A percentile compares a stretch with the other conserved stretches of the same genome.
These are phyloP conservation scores for Netelia fuscicornis DNA, from an alignment of 2,888 invertebrate species.

Conservation along the genomic window DNA sequence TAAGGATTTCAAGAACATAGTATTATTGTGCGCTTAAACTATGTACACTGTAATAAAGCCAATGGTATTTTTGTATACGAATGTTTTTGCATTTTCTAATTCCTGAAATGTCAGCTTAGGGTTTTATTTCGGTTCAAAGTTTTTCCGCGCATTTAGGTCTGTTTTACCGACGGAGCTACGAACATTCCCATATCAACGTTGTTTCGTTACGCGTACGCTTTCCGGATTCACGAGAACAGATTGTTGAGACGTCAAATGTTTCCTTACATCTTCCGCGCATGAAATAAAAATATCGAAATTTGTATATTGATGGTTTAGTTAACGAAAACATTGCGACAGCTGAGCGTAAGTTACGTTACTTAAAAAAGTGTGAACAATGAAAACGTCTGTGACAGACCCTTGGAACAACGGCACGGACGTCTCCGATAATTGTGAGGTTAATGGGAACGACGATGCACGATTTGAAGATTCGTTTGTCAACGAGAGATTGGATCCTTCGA, in stretches of 20 bases:
- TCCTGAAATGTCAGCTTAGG: neutral
- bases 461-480: constrained; percentile 80
- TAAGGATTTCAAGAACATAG: constrained; percentile 70
- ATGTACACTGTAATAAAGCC: constrained; percentile 73
- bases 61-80: constrained; percentile 77
- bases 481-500: constrained; percentile 65
- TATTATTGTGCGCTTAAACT: constrained; percentile 76
- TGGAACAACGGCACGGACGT: constrained; percentile 71
- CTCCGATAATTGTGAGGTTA: constrained; percentile 37
- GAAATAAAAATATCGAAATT: constrained; percentile 13
- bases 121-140: neutral
- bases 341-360: neutral
- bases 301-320: too few species aligned
- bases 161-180: constrained; percentile 22
- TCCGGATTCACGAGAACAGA: neutral
- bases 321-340: constrained; percentile 4
- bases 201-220: neutral
- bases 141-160: neutral
- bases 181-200: constrained; percentile 15
- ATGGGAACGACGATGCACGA: constrained; percentile 52
- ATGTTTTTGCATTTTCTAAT: constrained; percentile 22
- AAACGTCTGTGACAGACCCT: constrained; percentile 77
- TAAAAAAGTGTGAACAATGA: constrained; percentile 73
- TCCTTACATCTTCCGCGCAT: constrained; percentile 27
- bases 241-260: constrained; percentile 33